Evolutionary conservation across 2,888 invertebrate genomes (phyloP).

Genomic region (Therioaphis trifolii): DNA sequence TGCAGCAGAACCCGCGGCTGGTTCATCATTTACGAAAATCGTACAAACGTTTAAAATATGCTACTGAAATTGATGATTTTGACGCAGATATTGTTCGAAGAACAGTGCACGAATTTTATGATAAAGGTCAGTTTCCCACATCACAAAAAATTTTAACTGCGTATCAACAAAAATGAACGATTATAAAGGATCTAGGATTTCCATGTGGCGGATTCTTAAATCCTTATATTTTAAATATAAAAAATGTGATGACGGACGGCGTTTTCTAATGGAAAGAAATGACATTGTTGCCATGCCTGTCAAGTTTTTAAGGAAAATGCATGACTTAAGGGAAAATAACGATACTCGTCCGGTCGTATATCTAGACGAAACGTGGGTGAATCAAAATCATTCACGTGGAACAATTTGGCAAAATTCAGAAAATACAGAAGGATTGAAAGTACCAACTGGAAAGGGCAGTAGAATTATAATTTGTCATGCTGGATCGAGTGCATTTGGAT

Average conservation of each 20-base stretch:
- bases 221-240: too few species aligned
- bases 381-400: too few species aligned
- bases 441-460: background rate
- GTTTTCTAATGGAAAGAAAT: too few species aligned
- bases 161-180: constrained; percentile 31
- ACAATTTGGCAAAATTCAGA: background rate
- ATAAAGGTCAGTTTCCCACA: constrained; percentile 42
- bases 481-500: background rate
- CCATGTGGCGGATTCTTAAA: constrained; percentile 21
- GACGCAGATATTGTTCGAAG: constrained; percentile 33
- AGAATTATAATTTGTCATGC: constrained; percentile 9
- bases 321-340: too few species aligned
- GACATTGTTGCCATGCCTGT: too few species aligned
- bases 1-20: background rate
- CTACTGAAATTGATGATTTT: constrained; percentile 29
- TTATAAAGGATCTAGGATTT: constrained; percentile 38
- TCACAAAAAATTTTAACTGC: constrained; percentile 25
- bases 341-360: too few species aligned
- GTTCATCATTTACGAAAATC: constrained; percentile 13
- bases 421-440: background rate
- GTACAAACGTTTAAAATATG: constrained; percentile 14
- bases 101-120: constrained; percentile 41
- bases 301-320: too few species aligned
- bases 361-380: too few species aligned
- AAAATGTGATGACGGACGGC: too few species aligned